A percentile compares a stretch with the other conserved stretches of the same genome.
phyloP scores from a whole-genome alignment of 2,113 vertebrate genomes.

The Pollimyrus isidori region DNA sequence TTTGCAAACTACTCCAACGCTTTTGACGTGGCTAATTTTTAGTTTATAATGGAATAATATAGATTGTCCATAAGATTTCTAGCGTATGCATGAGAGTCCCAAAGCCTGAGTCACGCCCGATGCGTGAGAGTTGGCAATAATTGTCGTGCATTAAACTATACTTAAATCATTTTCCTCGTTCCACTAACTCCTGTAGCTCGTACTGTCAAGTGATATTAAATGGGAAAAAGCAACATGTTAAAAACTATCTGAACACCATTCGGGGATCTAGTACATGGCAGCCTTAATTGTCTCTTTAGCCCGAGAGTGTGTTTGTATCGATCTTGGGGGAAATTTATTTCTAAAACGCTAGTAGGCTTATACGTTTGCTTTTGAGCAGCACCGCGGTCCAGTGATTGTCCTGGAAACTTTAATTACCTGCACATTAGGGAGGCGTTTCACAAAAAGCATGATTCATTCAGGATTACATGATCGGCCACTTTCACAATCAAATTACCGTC shows the following conservation, averaged over 20 bases:
- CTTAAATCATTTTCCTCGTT: neutral
- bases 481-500: neutral
- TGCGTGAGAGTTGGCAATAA: neutral
- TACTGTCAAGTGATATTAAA: neutral
- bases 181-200: neutral
- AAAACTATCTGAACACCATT: neutral
- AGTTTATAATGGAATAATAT: neutral
- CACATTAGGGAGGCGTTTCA: constrained; percentile 11
- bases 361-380: neutral
- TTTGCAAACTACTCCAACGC: neutral
- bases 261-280: neutral
- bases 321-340: neutral
- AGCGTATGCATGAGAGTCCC: neutral
- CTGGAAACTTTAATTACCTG: neutral
- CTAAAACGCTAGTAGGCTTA: neutral
- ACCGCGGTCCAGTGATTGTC: neutral
- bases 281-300: neutral
- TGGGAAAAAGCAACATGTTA: neutral
- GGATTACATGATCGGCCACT: neutral
- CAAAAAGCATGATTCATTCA: constrained; percentile 16
- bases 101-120: neutral
- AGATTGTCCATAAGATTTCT: neutral
- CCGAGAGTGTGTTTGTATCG: neutral
- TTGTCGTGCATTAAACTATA: neutral
- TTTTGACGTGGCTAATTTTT: neutral